Evolutionary conservation across 2,113 vertebrate species (phyloP), one percentile per base, ranked within the genome.

Genomic region (Semicossyphus pulcher): DNA sequence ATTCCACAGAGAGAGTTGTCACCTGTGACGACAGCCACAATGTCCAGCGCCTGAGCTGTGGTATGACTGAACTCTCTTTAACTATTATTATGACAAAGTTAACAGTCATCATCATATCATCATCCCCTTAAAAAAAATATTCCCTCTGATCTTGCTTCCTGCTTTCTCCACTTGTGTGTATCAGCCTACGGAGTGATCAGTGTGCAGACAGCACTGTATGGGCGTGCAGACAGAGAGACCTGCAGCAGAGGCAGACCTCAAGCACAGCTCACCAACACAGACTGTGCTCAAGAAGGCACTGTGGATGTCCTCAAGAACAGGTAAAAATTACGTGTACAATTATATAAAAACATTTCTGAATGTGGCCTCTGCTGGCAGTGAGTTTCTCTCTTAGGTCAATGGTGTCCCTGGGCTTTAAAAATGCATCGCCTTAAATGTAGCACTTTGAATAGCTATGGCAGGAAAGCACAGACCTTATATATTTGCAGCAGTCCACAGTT

Each of bases 151-250:
- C 25, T 39, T n/a, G 16, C 32, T 53, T 15, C 15, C 10, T 14
- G 3, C 25, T 32, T 15, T 44, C 5, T 54, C 11, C 1, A 1
- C 9, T 34, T 42, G 8, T 70, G 31, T 78, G 26, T 36, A 5
- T 7, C 70, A 87, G 81, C 65, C 2, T 0, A 0, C 0, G 83
- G 78, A n/a, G 80, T 76, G 48, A 83, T 88, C 61, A 16, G 2
- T 1, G 81, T 88, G 39, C 31, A 80, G 16, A 1, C 20, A 15
- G 81, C 72, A 0, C 51, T 78, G 60, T 83, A 71, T 5, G 83
- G 88, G 29, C 81, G 83, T 16, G 0, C 3, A n/a, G 39, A 86
- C 37, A 28, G 2, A 1, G 11, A 29, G 18, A 84, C 49, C 39
- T 89, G 88, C 81, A 72, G 68, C 23, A 11, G 36, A 5, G 81